Conservation (phyloP, 2,888 invertebrate genomes). For the Meliscaeva auricollis region DNA sequence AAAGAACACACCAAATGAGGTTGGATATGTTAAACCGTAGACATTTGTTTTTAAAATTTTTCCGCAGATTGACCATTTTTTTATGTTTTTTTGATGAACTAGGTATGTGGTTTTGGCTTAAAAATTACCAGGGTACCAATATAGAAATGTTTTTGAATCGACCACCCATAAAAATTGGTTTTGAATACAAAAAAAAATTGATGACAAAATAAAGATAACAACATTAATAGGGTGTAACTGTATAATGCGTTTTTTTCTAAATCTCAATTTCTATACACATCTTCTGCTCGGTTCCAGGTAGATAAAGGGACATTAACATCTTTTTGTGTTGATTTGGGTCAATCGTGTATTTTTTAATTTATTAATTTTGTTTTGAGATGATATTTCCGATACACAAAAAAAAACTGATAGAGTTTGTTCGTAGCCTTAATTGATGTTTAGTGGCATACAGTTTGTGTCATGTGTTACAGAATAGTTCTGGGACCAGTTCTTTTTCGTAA, state of each 20-base stretch:
- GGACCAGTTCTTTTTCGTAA: too few relatives aligned
- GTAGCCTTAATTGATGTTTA: neutral
- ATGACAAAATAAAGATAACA: slow-evolving; percentile 50
- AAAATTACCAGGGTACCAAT: neutral
- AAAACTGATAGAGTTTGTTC: too few relatives aligned
- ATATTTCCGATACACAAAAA: too few relatives aligned
- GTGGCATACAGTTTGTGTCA: too few relatives aligned
- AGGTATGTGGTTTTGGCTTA: neutral
- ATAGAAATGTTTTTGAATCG: slow-evolving; percentile 18
- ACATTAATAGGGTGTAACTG: slow-evolving; percentile 26
- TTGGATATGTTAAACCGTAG: too few relatives aligned
- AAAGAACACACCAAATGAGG: too few relatives aligned
- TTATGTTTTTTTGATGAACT: too few relatives aligned
- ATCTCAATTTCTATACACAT: neutral
- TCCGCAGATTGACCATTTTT: too few relatives aligned
- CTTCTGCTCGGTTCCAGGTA: neutral
- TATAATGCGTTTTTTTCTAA: slow-evolving; percentile 36
- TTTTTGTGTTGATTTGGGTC: neutral
- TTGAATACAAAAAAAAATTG: slow-evolving; percentile 24
- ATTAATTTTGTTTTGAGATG: too few relatives aligned
- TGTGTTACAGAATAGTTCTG: too few relatives aligned
- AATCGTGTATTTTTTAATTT: too few relatives aligned
- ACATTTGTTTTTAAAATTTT: too few relatives aligned
- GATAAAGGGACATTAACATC: neutral
- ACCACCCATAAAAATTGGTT: slow-evolving; percentile 49